Conservation (phyloP, 2,888 invertebrate species). For the Morinoia aosen region DNA sequence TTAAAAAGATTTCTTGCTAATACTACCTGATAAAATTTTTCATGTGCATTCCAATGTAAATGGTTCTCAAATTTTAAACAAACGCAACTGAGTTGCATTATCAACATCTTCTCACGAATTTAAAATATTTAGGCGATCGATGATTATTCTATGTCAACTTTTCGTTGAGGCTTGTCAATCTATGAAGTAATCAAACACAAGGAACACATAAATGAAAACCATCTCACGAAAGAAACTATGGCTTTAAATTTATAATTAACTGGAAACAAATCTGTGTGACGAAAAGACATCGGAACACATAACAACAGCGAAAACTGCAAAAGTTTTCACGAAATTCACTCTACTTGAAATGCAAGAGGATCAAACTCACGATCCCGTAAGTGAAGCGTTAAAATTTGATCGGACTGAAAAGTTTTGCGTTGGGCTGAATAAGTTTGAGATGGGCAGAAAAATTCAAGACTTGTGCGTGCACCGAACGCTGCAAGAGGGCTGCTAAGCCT, state of each 20-base stretch:
- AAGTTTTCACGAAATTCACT: neutral
- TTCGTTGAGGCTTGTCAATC: too few relatives aligned
- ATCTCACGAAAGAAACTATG: too few relatives aligned
- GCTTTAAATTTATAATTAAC: neutral
- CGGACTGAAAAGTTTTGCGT: neutral
- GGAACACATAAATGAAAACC: too few relatives aligned
- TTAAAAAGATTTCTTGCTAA: too few relatives aligned
- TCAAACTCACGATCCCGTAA: neutral
- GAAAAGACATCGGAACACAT: neutral
- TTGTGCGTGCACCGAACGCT: neutral
- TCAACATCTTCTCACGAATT: too few relatives aligned
- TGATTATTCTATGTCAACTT: too few relatives aligned
- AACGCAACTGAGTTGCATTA: too few relatives aligned
- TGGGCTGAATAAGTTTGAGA: neutral
- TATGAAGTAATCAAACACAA: too few relatives aligned
- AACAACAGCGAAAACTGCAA: neutral
- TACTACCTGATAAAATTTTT: too few relatives aligned
- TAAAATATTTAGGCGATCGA: too few relatives aligned
- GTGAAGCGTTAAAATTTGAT: neutral
- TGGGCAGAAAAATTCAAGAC: neutral
- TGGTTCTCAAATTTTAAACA: too few relatives aligned
- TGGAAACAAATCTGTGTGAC: neutral
- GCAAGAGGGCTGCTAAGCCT: constrained; percentile 21
- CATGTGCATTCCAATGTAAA: too few relatives aligned
- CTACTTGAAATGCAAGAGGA: neutral